Evolutionary conservation across 2,888 invertebrate genomes (phyloP).

Genomic region (Salpingus planirostris): DNA sequence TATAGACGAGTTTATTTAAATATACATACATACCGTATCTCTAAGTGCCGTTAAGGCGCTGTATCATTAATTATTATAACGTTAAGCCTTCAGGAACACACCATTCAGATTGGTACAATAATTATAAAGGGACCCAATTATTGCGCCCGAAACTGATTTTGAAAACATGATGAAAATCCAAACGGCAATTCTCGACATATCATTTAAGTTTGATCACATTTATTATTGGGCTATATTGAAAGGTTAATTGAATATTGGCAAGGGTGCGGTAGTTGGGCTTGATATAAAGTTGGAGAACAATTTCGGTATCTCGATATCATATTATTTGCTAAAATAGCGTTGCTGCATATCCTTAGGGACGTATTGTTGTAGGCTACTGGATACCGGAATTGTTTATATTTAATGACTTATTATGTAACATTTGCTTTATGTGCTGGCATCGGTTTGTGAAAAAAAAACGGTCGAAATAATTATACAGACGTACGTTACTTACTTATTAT

Average conservation of each 20-base stretch:
- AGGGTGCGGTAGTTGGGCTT: too few relatives aligned
- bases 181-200: too few relatives aligned
- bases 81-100: conserved; percentile 15
- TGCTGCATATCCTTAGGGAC: conserved; percentile 10
- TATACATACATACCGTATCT: conserved; percentile 5
- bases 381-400: conserved; percentile 18
- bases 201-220: too few relatives aligned
- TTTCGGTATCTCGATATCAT: conserved; percentile 12
- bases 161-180: too few relatives aligned
- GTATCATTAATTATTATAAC: conserved; percentile 9
- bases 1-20: too few relatives aligned
- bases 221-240: too few relatives aligned
- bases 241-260: too few relatives aligned
- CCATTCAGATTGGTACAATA: conserved; percentile 14
- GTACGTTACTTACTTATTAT: too few relatives aligned
- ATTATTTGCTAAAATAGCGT: conserved; percentile 10
- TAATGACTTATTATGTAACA: conserved; percentile 14
- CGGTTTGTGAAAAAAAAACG: conserved; percentile 17
- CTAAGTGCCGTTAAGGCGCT: conserved; percentile 6
- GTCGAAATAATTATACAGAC: neutral
- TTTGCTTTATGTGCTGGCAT: conserved; percentile 26
- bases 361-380: conserved; percentile 19
- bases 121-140: too few relatives aligned
- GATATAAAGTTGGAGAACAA: conserved; percentile 6
- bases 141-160: too few relatives aligned